Conservation (phyloP, 2,888 invertebrate species). For the Lasioglossum morio region DNA sequence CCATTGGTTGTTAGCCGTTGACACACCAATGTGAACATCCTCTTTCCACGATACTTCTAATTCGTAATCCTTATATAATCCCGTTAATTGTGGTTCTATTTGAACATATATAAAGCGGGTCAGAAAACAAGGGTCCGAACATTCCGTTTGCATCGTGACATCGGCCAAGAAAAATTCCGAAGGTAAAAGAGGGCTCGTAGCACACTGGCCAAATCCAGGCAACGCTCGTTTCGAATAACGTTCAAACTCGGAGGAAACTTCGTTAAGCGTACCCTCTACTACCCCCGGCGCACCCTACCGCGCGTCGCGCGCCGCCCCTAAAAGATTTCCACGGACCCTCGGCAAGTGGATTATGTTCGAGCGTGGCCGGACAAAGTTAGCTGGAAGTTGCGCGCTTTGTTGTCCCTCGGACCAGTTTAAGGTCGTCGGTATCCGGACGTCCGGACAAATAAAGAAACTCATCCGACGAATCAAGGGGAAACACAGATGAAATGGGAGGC, state of each 20-base stretch:
- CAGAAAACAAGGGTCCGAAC: background rate
- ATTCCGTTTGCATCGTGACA: background rate
- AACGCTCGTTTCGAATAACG: slow-evolving; percentile 49
- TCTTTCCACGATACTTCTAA: no score
- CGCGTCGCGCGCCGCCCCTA: background rate
- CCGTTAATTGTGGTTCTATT: no score
- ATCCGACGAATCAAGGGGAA: slow-evolving; percentile 22
- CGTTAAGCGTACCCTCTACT: slow-evolving; percentile 56
- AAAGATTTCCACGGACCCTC: slow-evolving; percentile 60
- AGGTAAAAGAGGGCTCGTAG: background rate
- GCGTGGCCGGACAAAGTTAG: slow-evolving; percentile 62
- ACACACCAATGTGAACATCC: no score
- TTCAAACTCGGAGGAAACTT: slow-evolving; percentile 63
- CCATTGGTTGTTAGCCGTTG: no score
- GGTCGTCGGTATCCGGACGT: slow-evolving; percentile 52
- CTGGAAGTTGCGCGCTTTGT: slow-evolving; percentile 62
- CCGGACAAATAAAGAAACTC: slow-evolving; percentile 61
- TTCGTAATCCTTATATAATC: no score
- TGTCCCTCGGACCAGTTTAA: slow-evolving; percentile 60
- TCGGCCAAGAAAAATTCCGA: slow-evolving; percentile 4
- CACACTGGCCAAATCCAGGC: slow-evolving; percentile 37
- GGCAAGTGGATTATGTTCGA: slow-evolving; percentile 71
- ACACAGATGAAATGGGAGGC: background rate
- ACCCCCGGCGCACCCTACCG: background rate
- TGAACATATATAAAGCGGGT: no score